These are phyloP conservation scores for Drosophila ochracea DNA, from an alignment of 2,888 invertebrate genomes.

Conservation along the genomic window DNA sequence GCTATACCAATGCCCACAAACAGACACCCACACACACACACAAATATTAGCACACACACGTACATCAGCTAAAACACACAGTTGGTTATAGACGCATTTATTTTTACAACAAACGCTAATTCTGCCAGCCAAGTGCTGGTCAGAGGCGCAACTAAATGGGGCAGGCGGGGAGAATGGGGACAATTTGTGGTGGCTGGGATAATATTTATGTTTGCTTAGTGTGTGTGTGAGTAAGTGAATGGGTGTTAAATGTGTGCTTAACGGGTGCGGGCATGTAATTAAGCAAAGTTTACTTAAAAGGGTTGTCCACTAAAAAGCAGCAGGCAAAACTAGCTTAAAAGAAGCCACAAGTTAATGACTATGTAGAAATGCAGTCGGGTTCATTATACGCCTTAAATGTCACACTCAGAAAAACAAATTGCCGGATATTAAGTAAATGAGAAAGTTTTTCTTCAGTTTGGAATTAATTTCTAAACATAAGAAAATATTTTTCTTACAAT, in stretches of 20 bases:
- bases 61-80: background rate
- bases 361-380: constrained; percentile 40
- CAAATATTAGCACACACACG: background rate
- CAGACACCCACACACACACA: constrained; percentile 4
- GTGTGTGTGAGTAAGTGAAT: constrained; percentile 13
- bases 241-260: constrained; percentile 70
- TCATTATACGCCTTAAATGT: constrained; percentile 28
- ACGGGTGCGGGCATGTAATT: constrained; percentile 76
- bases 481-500: background rate
- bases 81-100: constrained; percentile 36
- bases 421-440: background rate
- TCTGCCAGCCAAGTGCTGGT: constrained; percentile 52
- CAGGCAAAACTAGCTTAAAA: background rate
- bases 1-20: constrained; percentile 23
- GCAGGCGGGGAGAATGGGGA: background rate
- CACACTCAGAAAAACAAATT: background rate
- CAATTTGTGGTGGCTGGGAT: constrained; percentile 25
- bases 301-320: constrained; percentile 49
- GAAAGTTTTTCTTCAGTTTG: background rate
- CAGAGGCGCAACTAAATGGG: constrained; percentile 5
- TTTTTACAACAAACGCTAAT: constrained; percentile 54
- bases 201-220: constrained; percentile 53
- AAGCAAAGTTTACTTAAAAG: constrained; percentile 74
- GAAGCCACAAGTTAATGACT: constrained; percentile 38
- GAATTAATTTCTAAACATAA: background rate